These are phyloP conservation scores for Pitta sordida DNA, from an alignment of 2,113 vertebrate genomes.

Conservation along the genomic window DNA sequence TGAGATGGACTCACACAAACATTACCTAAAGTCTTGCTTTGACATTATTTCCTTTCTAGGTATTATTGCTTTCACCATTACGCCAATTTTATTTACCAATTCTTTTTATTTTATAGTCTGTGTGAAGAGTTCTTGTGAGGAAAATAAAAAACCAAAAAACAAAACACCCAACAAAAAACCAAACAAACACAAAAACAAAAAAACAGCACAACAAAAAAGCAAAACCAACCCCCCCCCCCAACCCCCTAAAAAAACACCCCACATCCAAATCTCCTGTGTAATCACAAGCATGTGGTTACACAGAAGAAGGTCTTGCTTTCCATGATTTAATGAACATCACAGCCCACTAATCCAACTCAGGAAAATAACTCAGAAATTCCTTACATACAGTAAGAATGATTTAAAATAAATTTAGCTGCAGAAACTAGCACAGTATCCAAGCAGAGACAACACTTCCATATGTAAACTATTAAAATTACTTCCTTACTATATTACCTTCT, in stretches of 20 bases:
- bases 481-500: neutral
- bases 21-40: neutral
- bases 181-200: neutral
- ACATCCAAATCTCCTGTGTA: neutral
- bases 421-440: neutral
- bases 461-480: neutral
- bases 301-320: conserved; percentile 4
- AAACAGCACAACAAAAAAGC: neutral
- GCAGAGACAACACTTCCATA: neutral
- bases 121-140: neutral
- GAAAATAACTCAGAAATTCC: neutral
- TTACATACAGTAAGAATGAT: neutral
- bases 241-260: neutral
- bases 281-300: conserved; percentile 16
- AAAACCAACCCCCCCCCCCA: no score
- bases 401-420: neutral
- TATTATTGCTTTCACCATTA: neutral
- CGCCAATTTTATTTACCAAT: neutral
- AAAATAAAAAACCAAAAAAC: neutral
- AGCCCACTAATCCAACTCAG: neutral
- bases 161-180: neutral
- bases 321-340: conserved; percentile 12
- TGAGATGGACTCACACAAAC: neutral
- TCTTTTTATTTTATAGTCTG: neutral
- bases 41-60: neutral